These are phyloP conservation scores for Heliocidaris tuberculata DNA, from an alignment of 35 echinoderm and acorn worm species.

Conservation along the genomic window DNA sequence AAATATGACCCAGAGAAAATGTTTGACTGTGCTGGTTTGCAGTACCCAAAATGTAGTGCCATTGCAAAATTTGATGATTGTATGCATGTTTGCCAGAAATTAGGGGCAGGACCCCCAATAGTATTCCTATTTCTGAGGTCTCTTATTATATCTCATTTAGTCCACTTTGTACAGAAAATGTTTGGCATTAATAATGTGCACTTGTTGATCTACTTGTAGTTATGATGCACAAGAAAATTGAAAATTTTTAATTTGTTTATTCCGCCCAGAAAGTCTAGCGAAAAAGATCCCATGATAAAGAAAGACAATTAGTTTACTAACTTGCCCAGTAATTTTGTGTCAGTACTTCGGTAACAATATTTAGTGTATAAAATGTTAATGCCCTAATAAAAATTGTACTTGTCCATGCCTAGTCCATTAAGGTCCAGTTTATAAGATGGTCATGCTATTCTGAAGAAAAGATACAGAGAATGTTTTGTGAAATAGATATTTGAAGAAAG, in stretches of 20 bases:
- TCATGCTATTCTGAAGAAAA: background rate
- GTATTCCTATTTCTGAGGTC: constrained; percentile 24
- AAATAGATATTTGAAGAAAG: background rate
- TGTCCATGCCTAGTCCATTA: background rate
- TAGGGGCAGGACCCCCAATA: constrained; percentile 24
- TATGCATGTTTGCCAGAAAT: background rate
- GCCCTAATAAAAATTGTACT: background rate
- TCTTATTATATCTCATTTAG: background rate
- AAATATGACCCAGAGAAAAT: background rate
- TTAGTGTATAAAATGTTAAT: constrained; percentile 15
- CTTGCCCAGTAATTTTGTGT: constrained; percentile 25
- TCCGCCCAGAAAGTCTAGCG: background rate
- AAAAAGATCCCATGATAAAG: background rate
- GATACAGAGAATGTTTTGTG: background rate
- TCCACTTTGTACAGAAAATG: background rate
- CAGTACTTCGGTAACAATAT: constrained; percentile 28
- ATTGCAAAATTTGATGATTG: background rate
- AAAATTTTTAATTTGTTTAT: constrained; percentile 10
- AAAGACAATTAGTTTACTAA: background rate
- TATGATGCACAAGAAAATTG: background rate
- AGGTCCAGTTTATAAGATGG: background rate
- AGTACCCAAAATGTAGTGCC: background rate
- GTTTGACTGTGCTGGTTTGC: constrained; percentile 35
- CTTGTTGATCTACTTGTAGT: background rate
- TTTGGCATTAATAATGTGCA: background rate